Conservation (phyloP, 2,888 invertebrate species). For the Trachelus iudaicus region DNA sequence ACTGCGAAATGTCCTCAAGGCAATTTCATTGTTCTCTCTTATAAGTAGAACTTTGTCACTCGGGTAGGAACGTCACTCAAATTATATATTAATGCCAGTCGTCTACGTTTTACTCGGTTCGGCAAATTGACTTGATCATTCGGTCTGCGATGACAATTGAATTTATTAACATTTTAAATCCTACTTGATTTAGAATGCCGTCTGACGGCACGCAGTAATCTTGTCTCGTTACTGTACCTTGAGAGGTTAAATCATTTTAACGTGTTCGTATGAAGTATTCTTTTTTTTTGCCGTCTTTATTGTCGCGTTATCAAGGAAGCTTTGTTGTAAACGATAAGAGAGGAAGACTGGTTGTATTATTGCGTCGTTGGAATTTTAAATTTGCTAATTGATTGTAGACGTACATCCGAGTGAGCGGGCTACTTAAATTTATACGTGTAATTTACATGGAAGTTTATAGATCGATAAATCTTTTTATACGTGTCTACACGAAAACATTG, state of each 20-base stretch:
- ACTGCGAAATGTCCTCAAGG: neutral
- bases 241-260: neutral
- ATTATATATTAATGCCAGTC: neutral
- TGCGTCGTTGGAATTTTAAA: constrained; percentile 6
- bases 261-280: no score
- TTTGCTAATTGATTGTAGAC: constrained; percentile 9
- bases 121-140: neutral
- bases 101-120: neutral
- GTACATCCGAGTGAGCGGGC: neutral
- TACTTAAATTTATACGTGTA: neutral
- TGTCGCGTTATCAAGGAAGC: no score
- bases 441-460: no score
- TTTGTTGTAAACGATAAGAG: neutral
- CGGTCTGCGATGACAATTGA: neutral
- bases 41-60: neutral
- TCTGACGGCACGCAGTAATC: no score
- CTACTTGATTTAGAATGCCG: neutral
- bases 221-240: neutral
- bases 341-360: neutral
- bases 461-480: no score
- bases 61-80: neutral
- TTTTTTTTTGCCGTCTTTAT: no score
- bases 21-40: neutral
- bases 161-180: neutral
- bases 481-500: neutral